These are phyloP conservation scores for Mycetomoellerius zeteki DNA, from an alignment of 1,140 invertebrate species.

Conservation along the genomic window DNA sequence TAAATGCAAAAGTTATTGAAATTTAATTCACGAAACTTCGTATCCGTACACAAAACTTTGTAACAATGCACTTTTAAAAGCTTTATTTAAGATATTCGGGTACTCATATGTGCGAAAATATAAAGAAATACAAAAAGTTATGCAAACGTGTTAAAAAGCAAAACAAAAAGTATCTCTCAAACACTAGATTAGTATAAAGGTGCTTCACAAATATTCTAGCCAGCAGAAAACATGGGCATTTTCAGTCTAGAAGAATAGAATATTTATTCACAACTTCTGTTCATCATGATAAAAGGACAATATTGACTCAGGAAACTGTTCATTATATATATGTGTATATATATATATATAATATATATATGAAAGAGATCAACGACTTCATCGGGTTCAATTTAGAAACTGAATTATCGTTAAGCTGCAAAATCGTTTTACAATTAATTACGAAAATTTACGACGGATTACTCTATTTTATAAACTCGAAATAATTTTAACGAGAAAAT, in stretches of 20 bases:
- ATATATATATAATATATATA: too few relatives aligned
- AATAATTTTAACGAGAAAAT: not conserved
- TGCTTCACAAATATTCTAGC: not conserved
- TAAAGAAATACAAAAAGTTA: not conserved
- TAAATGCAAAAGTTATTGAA: not conserved
- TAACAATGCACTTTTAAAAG: not conserved
- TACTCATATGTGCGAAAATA: not conserved
- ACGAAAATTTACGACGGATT: not conserved
- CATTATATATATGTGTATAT: conserved; percentile 12
- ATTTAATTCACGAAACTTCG: not conserved
- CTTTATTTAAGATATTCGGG: not conserved
- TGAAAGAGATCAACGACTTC: not conserved
- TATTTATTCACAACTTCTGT: conserved; percentile 11
- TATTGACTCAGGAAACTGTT: conserved; percentile 72
- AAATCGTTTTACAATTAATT: conserved; percentile 33
- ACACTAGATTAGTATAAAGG: conserved; percentile 12
- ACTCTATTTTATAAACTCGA: not conserved
- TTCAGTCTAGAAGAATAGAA: conserved; percentile 13
- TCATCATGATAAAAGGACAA: conserved; percentile 55
- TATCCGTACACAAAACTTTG: not conserved
- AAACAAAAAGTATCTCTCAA: conserved; percentile 13
- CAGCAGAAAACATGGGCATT: not conserved
- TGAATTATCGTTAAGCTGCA: not conserved
- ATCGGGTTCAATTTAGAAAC: conserved; percentile 4
- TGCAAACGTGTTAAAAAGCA: not conserved